Evolutionary conservation across 2,113 vertebrate genomes (phyloP).

Genomic region (Chinchilla lanigera): DNA sequence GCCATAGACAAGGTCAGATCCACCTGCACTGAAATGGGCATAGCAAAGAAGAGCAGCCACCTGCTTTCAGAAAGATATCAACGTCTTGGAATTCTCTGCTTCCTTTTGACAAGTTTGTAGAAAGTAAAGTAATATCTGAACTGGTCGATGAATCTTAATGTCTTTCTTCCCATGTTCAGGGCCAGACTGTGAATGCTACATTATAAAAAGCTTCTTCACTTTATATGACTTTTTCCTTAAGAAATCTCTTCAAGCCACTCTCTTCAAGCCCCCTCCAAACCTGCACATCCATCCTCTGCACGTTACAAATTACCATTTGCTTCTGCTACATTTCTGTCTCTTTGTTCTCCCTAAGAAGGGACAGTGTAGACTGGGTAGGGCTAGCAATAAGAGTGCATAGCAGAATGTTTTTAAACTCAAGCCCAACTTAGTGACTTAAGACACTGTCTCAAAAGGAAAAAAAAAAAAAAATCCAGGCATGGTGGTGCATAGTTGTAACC

Average conservation of each 20-base stretch:
- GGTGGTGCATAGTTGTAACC: background rate
- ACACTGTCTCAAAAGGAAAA: background rate
- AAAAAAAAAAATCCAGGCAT: background rate
- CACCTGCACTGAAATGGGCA: background rate
- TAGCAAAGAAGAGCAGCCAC: background rate
- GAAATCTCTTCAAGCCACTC: background rate
- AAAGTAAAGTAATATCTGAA: background rate
- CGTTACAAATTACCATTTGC: background rate
- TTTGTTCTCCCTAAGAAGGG: background rate
- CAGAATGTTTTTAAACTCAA: background rate
- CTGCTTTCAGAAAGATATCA: background rate
- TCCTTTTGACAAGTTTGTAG: background rate
- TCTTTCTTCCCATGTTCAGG: background rate
- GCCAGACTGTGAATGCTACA: rapidly evolving
- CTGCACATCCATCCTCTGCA: background rate
- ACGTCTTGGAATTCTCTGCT: background rate
- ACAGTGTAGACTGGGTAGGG: background rate
- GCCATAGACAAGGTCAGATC: background rate
- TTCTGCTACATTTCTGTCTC: background rate
- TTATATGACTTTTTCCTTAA: background rate
- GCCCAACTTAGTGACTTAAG: background rate
- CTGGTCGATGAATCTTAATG: background rate
- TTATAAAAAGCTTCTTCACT: background rate
- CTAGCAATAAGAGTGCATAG: background rate
- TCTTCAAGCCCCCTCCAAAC: background rate